Conservation (phyloP, 1,140 invertebrate species). For the Hormaphis cornu region DNA sequence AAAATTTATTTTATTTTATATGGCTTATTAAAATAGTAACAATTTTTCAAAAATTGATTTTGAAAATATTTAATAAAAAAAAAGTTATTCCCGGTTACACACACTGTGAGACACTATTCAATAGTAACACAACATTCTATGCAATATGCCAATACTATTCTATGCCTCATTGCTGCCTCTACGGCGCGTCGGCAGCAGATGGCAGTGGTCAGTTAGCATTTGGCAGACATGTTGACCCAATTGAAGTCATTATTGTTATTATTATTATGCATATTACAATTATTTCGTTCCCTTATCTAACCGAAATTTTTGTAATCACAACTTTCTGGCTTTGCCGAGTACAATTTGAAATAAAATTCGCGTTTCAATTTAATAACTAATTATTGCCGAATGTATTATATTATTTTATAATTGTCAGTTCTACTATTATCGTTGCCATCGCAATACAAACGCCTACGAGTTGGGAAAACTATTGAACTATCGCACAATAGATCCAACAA, state of each 20-base stretch:
- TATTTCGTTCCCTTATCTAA: constrained; percentile 20
- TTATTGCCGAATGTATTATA: neutral
- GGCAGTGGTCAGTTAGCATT: neutral
- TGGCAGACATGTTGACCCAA: neutral
- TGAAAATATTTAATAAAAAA: too few species aligned
- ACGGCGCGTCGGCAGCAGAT: too few species aligned
- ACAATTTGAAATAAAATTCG: constrained; percentile 1
- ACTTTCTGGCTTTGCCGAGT: neutral
- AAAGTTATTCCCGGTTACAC: too few species aligned
- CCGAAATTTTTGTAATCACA: constrained; percentile 24
- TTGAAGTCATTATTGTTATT: neutral
- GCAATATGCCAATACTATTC: too few species aligned
- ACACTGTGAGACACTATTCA: too few species aligned
- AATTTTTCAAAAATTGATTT: too few species aligned
- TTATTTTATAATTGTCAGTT: neutral
- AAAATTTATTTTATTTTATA: too few species aligned
- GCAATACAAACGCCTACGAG: too few species aligned
- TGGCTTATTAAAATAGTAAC: too few species aligned
- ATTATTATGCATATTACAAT: neutral
- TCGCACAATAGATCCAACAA: neutral
- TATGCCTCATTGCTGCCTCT: too few species aligned
- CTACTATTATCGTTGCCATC: too few species aligned
- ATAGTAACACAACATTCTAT: too few species aligned
- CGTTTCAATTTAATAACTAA: neutral
- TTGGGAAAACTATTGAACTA: neutral